phyloP scores from a whole-genome alignment of 2,113 vertebrate species.

The Salminus brasiliensis region DNA sequence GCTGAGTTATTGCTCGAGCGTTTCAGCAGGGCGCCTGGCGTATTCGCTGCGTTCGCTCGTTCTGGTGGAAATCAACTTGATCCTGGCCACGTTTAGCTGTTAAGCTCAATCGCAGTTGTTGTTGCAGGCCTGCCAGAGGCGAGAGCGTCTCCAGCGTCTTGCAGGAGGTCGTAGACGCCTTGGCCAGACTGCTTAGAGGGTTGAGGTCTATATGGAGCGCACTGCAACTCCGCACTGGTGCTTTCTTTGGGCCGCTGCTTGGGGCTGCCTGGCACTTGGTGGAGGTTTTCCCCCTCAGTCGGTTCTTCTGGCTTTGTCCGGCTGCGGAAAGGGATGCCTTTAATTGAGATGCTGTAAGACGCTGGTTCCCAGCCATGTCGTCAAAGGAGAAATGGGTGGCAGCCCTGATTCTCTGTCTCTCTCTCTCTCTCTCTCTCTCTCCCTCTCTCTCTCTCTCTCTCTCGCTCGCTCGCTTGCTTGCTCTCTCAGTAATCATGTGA shows the following conservation, averaged over 20 bases:
- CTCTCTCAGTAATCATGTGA: background rate
- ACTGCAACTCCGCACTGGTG: background rate
- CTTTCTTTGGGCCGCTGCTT: background rate
- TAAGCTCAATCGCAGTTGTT: conserved; percentile 31
- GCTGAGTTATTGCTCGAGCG: conserved; percentile 3
- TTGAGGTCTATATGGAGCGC: conserved; percentile 10
- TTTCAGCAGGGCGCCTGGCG: conserved; percentile 36
- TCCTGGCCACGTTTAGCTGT: conserved; percentile 40
- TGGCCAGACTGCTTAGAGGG: background rate
- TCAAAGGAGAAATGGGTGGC: background rate
- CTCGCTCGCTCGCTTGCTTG: background rate
- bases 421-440: background rate
- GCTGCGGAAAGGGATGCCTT: background rate
- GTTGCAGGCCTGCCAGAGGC: conserved; percentile 6
- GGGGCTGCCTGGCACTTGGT: background rate
- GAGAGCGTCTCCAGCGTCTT: conserved; percentile 3
- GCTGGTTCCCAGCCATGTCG: background rate
- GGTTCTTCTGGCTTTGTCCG: background rate
- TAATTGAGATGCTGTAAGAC: background rate
- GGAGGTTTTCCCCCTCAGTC: background rate
- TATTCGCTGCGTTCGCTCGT: too few species aligned
- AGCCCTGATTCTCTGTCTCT: background rate
- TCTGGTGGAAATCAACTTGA: conserved; percentile 46
- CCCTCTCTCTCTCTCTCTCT: background rate
- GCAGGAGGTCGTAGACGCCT: background rate